Evolutionary conservation across 2,888 invertebrate genomes (phyloP), one percentile per base, ranked within the genome.

Genomic region (Pyrochroa serraticornis): DNA sequence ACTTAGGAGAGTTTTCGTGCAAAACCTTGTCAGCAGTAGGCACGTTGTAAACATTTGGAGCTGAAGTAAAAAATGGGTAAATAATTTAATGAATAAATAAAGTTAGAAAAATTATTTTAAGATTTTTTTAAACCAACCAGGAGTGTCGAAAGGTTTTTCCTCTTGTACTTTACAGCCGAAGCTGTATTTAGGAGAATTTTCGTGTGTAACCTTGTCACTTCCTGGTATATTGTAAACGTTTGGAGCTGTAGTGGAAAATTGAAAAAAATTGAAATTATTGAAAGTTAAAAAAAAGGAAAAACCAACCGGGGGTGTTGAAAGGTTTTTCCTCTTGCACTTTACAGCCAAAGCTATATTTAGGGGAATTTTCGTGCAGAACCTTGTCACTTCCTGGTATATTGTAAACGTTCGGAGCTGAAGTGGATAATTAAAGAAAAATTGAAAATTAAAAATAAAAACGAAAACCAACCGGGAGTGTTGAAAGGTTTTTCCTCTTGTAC

Each of bases 271-370:
- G 22, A 9, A 58, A 51, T 34, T 42, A 60, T 13, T 22, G 22
- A 22, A 22, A 22, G 2, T 22, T 22, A 22, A 22, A 22, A 22
- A 22, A 3, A 3, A 3, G 22, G n/a, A n/a, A 22, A 36, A 41
- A 62, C 60, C 38, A 57, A 72, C 72, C 93, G 68, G 90, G 90
- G 9, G 85, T 82, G 50, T 83, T 81, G 67, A 83, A 84, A 55
- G 82, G 77, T 67, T 83, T 84, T 64, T 85, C 84, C 50, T 77
- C 72, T 72, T 82, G 80, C 33, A 84, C 82, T 76, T 86, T 90
- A 61, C 84, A 82, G 47, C 89, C 88, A 74, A 91, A 85, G 5
- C 87, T 86, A 72, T 85, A 89, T 68, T 83, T 88, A 59, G 85
- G 82, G 37, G 86, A 84, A 67, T 81, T 82, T 66, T 85, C 84